Percentiles rank a stretch among this genome's conserved stretches.
Evolutionary conservation across 2,113 vertebrate genomes (phyloP).

Genomic region (Quiscalus mexicanus): DNA sequence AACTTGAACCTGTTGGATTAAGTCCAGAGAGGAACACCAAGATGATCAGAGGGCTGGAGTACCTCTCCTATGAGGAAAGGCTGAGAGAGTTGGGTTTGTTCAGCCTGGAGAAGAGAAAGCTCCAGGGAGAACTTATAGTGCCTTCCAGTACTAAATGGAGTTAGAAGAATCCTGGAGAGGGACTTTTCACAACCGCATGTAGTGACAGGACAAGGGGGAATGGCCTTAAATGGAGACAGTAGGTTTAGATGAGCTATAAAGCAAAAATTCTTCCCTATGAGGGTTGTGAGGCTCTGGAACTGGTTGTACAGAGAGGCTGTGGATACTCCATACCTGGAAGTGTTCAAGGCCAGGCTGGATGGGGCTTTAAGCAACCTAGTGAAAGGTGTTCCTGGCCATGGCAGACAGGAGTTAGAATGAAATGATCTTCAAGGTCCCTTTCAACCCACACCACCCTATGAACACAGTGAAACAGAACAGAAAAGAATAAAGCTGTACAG

Average conservation of each 20-base stretch:
- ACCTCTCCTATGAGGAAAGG: background rate
- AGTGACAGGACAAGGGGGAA: background rate
- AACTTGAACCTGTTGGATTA: background rate
- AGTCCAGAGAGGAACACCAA: background rate
- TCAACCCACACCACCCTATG: background rate
- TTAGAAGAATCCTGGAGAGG: background rate
- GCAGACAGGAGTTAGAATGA: background rate
- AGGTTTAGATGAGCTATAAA: background rate
- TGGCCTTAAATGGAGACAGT: background rate
- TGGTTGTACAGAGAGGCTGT: background rate
- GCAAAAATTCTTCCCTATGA: background rate
- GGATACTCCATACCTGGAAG: background rate
- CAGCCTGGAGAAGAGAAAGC: background rate
- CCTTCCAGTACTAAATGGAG: background rate
- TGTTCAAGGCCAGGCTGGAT: background rate
- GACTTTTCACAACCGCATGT: background rate
- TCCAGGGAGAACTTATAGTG: background rate
- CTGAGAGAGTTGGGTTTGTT: background rate
- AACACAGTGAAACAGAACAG: background rate
- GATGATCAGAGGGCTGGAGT: background rate
- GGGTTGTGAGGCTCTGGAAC: background rate
- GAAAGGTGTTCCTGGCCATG: background rate
- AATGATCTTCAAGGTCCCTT: background rate
- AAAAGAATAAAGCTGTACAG: background rate
- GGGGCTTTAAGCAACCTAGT: background rate